phyloP scores from a whole-genome alignment of 1,140 invertebrate species.

The Papilio glaucus region DNA sequence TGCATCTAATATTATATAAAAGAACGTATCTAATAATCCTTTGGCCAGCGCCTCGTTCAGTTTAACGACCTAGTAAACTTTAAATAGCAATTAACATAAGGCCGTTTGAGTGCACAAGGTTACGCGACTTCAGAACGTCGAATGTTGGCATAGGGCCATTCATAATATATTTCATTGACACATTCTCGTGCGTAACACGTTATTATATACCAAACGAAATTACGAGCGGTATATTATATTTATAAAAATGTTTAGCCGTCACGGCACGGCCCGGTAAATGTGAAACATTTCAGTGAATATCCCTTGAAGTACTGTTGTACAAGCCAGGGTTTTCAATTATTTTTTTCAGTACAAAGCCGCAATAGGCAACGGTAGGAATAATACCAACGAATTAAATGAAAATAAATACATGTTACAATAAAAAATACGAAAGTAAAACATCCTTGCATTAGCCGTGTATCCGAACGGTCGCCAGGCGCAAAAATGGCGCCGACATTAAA shows the following conservation, averaged over 20 bases:
- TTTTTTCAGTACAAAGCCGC: no score
- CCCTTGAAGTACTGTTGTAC: no score
- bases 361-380: no score
- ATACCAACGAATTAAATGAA: no score
- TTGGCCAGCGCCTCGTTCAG: conserved; percentile 40
- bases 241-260: no score
- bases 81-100: conserved; percentile 52
- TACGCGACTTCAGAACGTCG: conserved; percentile 49
- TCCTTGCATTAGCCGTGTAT: background rate
- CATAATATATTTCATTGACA: conserved; percentile 43
- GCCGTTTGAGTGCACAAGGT: conserved; percentile 52
- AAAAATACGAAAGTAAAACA: background rate
- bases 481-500: conserved; percentile 31
- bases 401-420: no score
- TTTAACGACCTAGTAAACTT: conserved; percentile 66
- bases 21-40: background rate
- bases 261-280: no score
- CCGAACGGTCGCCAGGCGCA: conserved; percentile 11
- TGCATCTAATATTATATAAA: no score
- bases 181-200: conserved; percentile 11
- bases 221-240: background rate
- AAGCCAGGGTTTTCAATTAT: no score
- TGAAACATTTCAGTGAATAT: no score
- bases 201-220: background rate
- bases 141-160: conserved; percentile 51